Percentiles rank a stretch among this genome's conserved stretches.
These are phyloP conservation scores for Nibea albiflora DNA, from an alignment of 2,113 vertebrate genomes.

Conservation along the genomic window DNA sequence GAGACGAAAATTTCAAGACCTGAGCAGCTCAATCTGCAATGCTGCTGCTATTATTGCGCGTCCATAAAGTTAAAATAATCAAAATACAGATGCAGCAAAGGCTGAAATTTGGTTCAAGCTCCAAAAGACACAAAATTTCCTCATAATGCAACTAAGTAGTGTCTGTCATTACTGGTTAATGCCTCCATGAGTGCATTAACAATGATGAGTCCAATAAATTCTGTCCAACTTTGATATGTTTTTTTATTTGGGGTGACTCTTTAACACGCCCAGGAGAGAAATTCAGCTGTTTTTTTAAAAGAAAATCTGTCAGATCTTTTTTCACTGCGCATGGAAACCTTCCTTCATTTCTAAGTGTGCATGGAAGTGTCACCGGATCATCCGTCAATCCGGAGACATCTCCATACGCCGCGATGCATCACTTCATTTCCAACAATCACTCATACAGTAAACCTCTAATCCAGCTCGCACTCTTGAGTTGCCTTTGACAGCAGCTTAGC, in stretches of 20 bases:
- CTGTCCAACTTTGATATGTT: not conserved
- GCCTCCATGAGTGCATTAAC: not conserved
- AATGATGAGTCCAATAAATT: not conserved
- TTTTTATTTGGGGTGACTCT: not conserved
- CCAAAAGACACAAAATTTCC: not conserved
- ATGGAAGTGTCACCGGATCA: constrained; percentile 56
- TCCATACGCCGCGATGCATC: constrained; percentile 60
- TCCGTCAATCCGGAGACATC: constrained; percentile 68
- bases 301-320: not conserved
- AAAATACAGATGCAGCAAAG: not conserved
- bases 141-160: not conserved
- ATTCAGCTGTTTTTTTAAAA: not conserved
- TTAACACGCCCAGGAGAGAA: not conserved
- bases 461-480: constrained; percentile 69
- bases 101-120: not conserved
- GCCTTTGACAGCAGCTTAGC: constrained; percentile 79
- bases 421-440: constrained; percentile 62
- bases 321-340: constrained; percentile 18
- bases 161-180: not conserved
- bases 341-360: constrained; percentile 23
- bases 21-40: not conserved
- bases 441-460: constrained; percentile 72
- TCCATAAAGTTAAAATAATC: not conserved
- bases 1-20: not conserved
- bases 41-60: not conserved